Evolutionary conservation across 2,797 vertebrate genomes (phyloP).

Genomic region (Paratrypauchen microcephalus): DNA sequence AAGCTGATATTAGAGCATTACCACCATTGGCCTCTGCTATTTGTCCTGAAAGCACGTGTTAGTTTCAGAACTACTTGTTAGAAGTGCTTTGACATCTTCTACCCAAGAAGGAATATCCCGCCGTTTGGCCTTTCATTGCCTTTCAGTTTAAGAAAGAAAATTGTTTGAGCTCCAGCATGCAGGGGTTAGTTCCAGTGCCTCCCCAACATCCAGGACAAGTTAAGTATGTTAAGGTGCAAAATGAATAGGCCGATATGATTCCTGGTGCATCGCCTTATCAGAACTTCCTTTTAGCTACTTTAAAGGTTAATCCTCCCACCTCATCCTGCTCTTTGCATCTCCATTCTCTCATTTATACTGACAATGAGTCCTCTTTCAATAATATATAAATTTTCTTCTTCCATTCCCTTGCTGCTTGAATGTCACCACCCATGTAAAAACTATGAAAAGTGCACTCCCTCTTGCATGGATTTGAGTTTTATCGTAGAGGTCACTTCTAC

Average conservation of each 20-base stretch:
- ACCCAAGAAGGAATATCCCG: constrained; percentile 34
- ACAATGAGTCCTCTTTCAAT: neutral
- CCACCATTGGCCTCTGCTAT: constrained; percentile 58
- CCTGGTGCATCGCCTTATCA: neutral
- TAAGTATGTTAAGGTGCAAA: neutral
- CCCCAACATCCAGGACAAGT: neutral
- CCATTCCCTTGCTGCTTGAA: neutral
- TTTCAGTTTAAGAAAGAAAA: constrained; percentile 1
- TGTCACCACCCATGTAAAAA: neutral
- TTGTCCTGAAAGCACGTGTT: constrained; percentile 63
- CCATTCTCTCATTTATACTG: neutral
- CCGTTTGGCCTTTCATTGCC: constrained; percentile 15
- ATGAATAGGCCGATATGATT: neutral
- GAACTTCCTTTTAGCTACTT: neutral
- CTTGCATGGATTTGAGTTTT: neutral
- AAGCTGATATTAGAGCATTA: constrained; percentile 69
- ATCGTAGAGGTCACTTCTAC: no score
- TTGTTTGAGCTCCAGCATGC: neutral
- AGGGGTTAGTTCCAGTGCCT: neutral
- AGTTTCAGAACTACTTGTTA: constrained; percentile 45
- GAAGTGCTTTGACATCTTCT: constrained; percentile 49
- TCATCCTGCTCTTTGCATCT: neutral
- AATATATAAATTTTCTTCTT: neutral
- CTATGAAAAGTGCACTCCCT: neutral
- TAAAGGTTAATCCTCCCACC: no score